Base-by-base conservation (phyloP, 1,140 invertebrate genomes). In the Eriocheir sinensis region DNA sequence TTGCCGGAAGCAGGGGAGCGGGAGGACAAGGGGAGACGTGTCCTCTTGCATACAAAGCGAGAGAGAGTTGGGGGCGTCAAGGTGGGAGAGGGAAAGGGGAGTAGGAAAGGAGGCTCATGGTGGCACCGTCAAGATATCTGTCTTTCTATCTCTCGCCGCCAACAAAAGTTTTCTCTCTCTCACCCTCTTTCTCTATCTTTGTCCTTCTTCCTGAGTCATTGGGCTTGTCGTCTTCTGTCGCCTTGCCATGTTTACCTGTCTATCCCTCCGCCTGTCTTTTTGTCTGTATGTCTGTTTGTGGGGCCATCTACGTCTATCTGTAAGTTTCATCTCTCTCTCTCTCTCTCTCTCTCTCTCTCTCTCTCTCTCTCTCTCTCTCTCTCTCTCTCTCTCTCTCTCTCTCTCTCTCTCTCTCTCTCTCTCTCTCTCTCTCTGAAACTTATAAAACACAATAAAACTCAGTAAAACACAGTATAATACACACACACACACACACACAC, bases 41-140 rank as follows among this genome's bases (percentile, higher is more conserved):
- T 40, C 21, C 34, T 40, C 91, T 86, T 48, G 91, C 91, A 93
- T 93, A 93, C 91, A 41, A 93, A 93, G 15, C 38, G 85, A 72
- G 60, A 21, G 12, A 72, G 60, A n/a, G n/a, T n/a, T 15, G 60
- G 60, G 12, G 12, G 12, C 60, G 60, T 72, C n/a, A 72, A 15
- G 60, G 32, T 27, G 3, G 32, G 83, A n/a, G 83, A 86, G 9
- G 17, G 17, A 3, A 72, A 72, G 60, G n/a, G n/a, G 60, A n/a
- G 60, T n/a, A 1, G 8, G 15, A 12, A 32, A 34, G 32, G 2
- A 1, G 32, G 21, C n/a, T 85, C 60, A n/a, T 2, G 17, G 21
- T 72, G 6, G 1, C 34, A 36, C 81, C 34, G 30, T 85, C 81
- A 3, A 0, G 34, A 30, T 34, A 2, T 89, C 40, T 30, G 2